A percentile compares a stretch with the other conserved stretches of the same genome.
Conservation (phyloP, 2,113 vertebrate species). For the Chionis minor region DNA sequence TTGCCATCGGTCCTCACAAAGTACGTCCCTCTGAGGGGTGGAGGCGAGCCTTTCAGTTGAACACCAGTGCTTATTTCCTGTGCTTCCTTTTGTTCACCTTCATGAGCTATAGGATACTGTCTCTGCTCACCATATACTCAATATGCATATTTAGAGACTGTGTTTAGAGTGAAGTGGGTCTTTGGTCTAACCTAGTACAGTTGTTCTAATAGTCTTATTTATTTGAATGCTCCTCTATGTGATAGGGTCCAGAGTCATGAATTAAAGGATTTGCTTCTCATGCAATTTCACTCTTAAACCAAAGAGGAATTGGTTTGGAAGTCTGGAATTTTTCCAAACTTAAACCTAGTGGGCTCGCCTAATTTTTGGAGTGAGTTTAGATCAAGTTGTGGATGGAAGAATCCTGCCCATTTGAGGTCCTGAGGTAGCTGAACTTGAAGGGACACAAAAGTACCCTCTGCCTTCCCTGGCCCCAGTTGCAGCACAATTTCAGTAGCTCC, state of each 20-base stretch:
- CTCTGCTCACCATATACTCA: not conserved
- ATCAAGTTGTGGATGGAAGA: not conserved
- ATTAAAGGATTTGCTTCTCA: not conserved
- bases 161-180: not conserved
- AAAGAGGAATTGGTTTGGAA: too few relatives aligned
- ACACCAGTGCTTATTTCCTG: not conserved
- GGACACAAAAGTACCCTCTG: not conserved
- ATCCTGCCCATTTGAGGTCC: not conserved
- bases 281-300: not conserved
- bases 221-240: not conserved
- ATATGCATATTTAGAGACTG: not conserved
- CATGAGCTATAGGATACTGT: not conserved
- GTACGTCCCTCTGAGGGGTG: not conserved
- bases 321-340: not conserved
- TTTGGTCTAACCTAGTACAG: not conserved
- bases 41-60: not conserved
- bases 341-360: not conserved
- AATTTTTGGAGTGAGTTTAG: not conserved
- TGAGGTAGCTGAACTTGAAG: not conserved
- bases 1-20: not conserved
- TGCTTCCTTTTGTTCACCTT: not conserved
- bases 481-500: not conserved
- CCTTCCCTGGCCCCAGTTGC: not conserved
- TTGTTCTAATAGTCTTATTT: not conserved
- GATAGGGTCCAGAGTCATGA: not conserved